Base-by-base conservation (phyloP, 2,113 vertebrate species). In the Ageneiosus marmoratus region DNA sequence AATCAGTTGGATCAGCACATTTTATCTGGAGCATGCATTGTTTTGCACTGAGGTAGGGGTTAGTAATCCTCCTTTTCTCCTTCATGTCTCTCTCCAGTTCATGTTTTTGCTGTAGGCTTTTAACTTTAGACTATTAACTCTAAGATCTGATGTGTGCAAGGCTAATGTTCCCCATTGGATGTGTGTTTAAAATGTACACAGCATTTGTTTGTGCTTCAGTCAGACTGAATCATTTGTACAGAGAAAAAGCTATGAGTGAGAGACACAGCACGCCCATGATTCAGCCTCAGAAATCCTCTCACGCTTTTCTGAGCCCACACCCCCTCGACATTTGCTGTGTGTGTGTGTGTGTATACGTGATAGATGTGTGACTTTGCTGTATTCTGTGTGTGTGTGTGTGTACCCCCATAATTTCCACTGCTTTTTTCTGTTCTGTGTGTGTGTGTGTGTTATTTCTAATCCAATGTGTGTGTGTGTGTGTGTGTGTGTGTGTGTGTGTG, bases 131-230 rank as follows among this genome's bases (percentile, higher is more conserved):
- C 29, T 58, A 0, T 74, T 75, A 53, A 34, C 44, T 3, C 50
- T n/a, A 41, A 76, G 29, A 32, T 46, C 74, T 69, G 73, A 41
- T 58, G 63, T 56, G 32, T 46, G 60, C 22, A 62, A 88, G 87
- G 83, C 37, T 50, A 74, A 76, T 84, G 79, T 88, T 88, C 79
- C 74, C 22, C 20, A n/a, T 56, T 29, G 48, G 85, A 27, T 84
- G 83, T 89, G 83, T 75, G 84, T 79, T 89, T 74, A 78, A 72
- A 82, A 85, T 89, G 87, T 89, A 84, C 89, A 73, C 90, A 85
- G 86, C 83, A 76, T 84, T 29, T 87, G 87, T 92, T 91, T 88
- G 83, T 62, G 81, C 91, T 92, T 92, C 90, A 87, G 87, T 89
- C 87, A 89, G 88, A 88, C 78, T 77, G 76, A 88, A 83, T 92